Evolutionary conservation across 1,140 invertebrate species (phyloP).

Genomic region (Venustaconcha ellipsiformis): DNA sequence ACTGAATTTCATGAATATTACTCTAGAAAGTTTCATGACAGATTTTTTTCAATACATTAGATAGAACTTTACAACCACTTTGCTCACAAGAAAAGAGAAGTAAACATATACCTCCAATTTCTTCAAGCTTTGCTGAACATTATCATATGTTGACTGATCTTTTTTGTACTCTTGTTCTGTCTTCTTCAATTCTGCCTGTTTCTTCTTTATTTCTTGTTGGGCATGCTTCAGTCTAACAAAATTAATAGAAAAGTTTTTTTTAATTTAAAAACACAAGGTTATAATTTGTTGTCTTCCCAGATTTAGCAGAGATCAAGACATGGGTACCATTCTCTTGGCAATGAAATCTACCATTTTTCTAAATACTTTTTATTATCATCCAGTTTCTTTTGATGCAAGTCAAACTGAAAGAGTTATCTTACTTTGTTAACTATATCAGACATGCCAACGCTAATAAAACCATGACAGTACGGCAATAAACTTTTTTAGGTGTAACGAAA

Average conservation of each 20-base stretch:
- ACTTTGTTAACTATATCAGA: too few relatives aligned
- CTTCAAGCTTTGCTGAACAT: constrained; percentile 72
- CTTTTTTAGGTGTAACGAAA: too few relatives aligned
- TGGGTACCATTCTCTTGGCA: too few relatives aligned
- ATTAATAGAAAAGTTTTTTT: neutral
- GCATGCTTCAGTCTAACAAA: constrained; percentile 75
- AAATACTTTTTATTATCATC: too few relatives aligned
- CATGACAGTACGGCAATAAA: too few relatives aligned
- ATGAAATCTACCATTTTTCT: too few relatives aligned
- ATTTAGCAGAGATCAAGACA: too few relatives aligned
- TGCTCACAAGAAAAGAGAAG: neutral
- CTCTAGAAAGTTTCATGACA: neutral
- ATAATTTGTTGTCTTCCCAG: too few relatives aligned
- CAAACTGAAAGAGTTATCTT: too few relatives aligned
- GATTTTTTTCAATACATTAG: neutral
- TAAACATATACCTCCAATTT: constrained; percentile 66
- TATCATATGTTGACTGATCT: constrained; percentile 72
- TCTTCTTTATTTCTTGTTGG: constrained; percentile 77
- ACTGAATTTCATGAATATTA: neutral
- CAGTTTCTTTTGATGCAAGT: too few relatives aligned
- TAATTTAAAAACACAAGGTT: too few relatives aligned
- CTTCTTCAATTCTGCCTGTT: constrained; percentile 78
- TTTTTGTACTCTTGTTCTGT: constrained; percentile 80
- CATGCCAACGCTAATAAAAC: too few relatives aligned
- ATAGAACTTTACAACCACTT: neutral